Base-by-base conservation (phyloP, 2,888 invertebrate species). In the Argyresthia albistria region DNA sequence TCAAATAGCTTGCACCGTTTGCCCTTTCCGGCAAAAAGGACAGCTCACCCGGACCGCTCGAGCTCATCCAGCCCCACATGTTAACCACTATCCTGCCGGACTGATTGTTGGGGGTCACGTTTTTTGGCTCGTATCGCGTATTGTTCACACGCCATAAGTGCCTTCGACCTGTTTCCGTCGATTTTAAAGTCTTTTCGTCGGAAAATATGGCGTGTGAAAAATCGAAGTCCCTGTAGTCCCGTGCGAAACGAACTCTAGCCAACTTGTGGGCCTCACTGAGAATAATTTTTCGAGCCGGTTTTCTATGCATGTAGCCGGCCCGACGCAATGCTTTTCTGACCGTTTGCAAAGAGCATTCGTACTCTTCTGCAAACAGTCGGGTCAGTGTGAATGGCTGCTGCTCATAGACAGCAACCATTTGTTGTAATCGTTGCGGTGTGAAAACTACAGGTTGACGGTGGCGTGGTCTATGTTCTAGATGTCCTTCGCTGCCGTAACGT, bases 201-300 rank as follows among this genome's bases (percentile, higher is more conserved):
- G 43, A 43, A 43, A 43, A 43, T 14, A 43, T 43, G 43, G 43
- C 14, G 43, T 55, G 51, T 37, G 55, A 53, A 55, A 57, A 56
- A 54, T 59, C 57, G n/a, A 54, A 59, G 16, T 58, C 56, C 8
- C 57, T 11, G 43, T 53, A 57, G 47, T 56, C 54, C 14, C 56
- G 43, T 39, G 59, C 57, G 37, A 57, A 59, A 12, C 53, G 52
- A n/a, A 59, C 53, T 6, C 59, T 12, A 35, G 55, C 55, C 43
- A 50, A 52, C 47, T 58, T 56, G 37, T 57, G 51, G 0, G 15
- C 43, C 1, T 54, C 56, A 1, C 46, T 54, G 11, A 57, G 35
- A 25, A 35, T 11, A 8, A 51, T 54, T 55, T 55, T 53, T 43
- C 16, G 50, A 6, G 51, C 54, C 15, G 54, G 56, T 48, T 39